A percentile compares a stretch with the other conserved stretches of the same genome.
Conservation (phyloP, 2,888 invertebrate genomes). For the Litoditis marina region DNA sequence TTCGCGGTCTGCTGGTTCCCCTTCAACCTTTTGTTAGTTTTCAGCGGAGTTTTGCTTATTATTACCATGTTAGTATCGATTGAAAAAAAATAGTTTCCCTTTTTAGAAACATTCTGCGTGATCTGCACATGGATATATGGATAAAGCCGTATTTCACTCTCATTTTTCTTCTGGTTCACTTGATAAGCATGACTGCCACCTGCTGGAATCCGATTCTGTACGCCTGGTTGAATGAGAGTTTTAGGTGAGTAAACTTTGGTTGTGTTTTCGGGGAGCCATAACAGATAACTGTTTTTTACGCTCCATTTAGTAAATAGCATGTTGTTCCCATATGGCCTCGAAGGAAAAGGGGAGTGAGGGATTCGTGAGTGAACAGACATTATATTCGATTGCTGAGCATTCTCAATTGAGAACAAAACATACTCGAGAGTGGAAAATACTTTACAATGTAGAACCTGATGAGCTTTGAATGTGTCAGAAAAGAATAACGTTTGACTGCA, state of each 20-base stretch:
- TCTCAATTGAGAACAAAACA: too few relatives aligned
- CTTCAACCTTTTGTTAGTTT: slow-evolving; percentile 78
- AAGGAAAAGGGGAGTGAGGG: too few relatives aligned
- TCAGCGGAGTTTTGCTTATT: background rate
- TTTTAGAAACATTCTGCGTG: slow-evolving; percentile 55
- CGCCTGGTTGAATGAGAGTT: slow-evolving; percentile 81
- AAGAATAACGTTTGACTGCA: too few relatives aligned
- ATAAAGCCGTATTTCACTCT: slow-evolving; percentile 80
- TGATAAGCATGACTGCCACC: slow-evolving; percentile 66
- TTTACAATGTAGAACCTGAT: too few relatives aligned
- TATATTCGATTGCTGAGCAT: too few relatives aligned
- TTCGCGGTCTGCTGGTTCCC: slow-evolving; percentile 86
- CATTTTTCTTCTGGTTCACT: slow-evolving; percentile 84
- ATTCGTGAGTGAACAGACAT: too few relatives aligned
- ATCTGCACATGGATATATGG: slow-evolving; percentile 41
- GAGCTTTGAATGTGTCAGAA: too few relatives aligned
- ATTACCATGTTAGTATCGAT: background rate
- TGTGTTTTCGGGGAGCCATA: too few relatives aligned
- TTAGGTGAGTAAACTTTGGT: slow-evolving; percentile 43
- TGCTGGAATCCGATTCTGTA: slow-evolving; percentile 91
- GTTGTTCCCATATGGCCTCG: too few relatives aligned
- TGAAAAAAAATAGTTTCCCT: background rate
- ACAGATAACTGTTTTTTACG: too few relatives aligned
- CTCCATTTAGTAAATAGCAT: too few relatives aligned
- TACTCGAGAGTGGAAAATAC: too few relatives aligned